These are phyloP conservation scores for Galerucella calmariensis DNA, from an alignment of 2,888 invertebrate genomes.

Conservation along the genomic window DNA sequence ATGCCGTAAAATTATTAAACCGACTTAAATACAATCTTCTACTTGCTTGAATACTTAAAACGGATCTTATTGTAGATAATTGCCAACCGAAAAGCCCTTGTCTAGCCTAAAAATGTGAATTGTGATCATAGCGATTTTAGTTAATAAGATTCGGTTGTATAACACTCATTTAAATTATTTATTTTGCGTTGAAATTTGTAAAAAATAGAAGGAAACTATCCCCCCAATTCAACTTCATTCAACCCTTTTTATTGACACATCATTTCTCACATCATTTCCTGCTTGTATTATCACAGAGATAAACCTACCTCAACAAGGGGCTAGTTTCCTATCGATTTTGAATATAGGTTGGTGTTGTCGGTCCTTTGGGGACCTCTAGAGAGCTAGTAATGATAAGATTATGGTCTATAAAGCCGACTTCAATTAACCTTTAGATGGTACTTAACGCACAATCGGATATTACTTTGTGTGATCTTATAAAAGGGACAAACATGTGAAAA, in stretches of 20 bases:
- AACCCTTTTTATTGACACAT: neutral
- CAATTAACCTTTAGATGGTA: conserved; percentile 37
- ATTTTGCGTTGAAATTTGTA: neutral
- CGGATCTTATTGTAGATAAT: no score
- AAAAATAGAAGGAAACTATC: no score
- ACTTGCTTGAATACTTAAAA: no score
- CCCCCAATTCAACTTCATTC: neutral
- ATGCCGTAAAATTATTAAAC: no score
- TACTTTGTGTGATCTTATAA: conserved; percentile 22
- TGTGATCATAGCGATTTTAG: no score
- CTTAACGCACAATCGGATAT: conserved; percentile 28
- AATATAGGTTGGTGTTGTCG: conserved; percentile 35
- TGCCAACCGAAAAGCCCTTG: no score
- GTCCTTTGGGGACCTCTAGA: conserved; percentile 27
- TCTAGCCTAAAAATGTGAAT: no score
- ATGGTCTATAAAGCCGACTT: conserved; percentile 37
- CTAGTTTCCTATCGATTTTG: conserved; percentile 36
- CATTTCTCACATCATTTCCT: conserved; percentile 12
- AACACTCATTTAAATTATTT: no score
- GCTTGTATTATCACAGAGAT: conserved; percentile 31
- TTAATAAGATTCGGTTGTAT: no score
- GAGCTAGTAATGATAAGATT: conserved; percentile 39
- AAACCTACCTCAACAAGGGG: conserved; percentile 40
- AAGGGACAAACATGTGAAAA: conserved; percentile 17
- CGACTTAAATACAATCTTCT: no score